phyloP scores from a whole-genome alignment of 2,113 vertebrate species.

The Neogale vison region DNA sequence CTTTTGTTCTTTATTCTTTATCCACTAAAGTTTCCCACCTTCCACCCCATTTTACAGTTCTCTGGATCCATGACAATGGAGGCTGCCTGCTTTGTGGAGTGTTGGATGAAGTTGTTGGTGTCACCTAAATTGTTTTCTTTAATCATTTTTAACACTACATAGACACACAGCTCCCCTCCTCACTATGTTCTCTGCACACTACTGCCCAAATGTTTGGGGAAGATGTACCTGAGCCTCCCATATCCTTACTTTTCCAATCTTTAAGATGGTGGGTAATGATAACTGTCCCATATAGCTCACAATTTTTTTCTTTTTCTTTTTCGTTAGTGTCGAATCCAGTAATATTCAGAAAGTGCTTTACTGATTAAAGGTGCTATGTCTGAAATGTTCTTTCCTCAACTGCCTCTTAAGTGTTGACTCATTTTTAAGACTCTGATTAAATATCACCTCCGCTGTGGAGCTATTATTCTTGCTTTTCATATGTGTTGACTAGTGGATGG shows the following conservation, averaged over 20 bases:
- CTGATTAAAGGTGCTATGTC: background rate
- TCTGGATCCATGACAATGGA: background rate
- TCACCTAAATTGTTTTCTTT: background rate
- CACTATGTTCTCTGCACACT: background rate
- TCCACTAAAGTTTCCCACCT: background rate
- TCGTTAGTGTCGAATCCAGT: background rate
- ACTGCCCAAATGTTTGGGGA: background rate
- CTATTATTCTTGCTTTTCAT: background rate
- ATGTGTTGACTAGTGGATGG: background rate
- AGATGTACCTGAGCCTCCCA: background rate
- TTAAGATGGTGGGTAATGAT: background rate
- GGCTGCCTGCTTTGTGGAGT: background rate
- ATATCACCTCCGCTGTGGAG: background rate
- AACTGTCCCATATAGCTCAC: background rate
- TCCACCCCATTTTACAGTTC: background rate
- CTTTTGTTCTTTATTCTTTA: background rate
- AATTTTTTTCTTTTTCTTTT: background rate
- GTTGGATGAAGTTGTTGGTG: background rate
- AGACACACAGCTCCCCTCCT: background rate
- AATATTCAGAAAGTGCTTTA: background rate
- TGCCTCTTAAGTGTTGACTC: background rate
- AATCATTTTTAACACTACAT: background rate
- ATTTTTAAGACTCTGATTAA: slow-evolving; percentile 3
- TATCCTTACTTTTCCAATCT: background rate
- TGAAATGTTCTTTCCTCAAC: background rate